Conservation (phyloP, 2,888 invertebrate genomes). For the Bedellia somnulentella region DNA sequence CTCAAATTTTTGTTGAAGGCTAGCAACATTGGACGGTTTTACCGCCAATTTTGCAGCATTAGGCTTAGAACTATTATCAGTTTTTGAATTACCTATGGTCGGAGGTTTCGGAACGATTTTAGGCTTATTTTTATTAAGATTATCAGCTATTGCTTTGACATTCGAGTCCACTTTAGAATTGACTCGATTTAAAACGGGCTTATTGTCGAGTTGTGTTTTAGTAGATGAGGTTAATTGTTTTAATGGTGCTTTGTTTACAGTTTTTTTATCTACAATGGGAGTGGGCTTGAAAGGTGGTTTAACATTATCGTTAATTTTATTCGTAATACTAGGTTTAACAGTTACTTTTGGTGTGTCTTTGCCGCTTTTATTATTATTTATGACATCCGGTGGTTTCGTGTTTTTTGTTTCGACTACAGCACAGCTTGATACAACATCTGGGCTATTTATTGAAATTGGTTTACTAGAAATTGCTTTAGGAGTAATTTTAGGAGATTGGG, state of each 20-base stretch:
- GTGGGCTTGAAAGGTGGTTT: conserved; percentile 36
- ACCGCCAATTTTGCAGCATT: conserved; percentile 49
- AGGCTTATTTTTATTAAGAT: conserved; percentile 47
- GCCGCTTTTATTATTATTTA: conserved; percentile 52
- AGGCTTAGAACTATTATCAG: conserved; percentile 30
- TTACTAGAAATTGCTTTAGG: conserved; percentile 25
- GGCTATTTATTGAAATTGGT: conserved; percentile 61
- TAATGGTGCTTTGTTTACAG: conserved; percentile 23
- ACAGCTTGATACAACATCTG: conserved; percentile 74
- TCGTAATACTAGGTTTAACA: conserved; percentile 37
- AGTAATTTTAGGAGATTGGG: conserved; percentile 35
- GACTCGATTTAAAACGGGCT: conserved; percentile 25
- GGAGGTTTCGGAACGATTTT: conserved; percentile 48
- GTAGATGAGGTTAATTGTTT: conserved; percentile 27
- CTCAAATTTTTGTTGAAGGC: conserved; percentile 79
- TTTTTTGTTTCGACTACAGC: conserved; percentile 50
- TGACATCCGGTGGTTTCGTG: conserved; percentile 65
- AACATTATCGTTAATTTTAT: conserved; percentile 34
- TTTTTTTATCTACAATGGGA: conserved; percentile 39
- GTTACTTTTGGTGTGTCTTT: conserved; percentile 47
- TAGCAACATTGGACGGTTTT: conserved; percentile 71
- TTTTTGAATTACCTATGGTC: conserved; percentile 23
- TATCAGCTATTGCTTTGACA: conserved; percentile 48
- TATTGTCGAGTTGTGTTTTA: conserved; percentile 24
- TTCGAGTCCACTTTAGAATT: conserved; percentile 40